Evolutionary conservation across 1,140 invertebrate species (phyloP).

Genomic region (Leptestheria dahalacensis): DNA sequence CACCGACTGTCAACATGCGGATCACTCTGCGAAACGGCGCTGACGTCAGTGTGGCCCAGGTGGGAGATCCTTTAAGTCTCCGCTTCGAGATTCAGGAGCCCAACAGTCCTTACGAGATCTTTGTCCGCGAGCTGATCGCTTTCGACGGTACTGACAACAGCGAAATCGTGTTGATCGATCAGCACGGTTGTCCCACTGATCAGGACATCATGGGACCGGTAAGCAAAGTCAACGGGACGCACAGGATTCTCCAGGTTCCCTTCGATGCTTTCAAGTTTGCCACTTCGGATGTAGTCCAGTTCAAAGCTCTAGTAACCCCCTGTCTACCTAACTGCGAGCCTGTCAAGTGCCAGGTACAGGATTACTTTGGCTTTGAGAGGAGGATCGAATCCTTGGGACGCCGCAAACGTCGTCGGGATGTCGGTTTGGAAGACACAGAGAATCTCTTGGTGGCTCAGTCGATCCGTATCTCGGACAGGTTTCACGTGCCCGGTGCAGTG

Average conservation of each 20-base stretch:
- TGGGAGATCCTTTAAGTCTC: slow-evolving; percentile 35
- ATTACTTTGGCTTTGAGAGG: slow-evolving; percentile 28
- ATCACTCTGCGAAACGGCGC: slow-evolving; percentile 33
- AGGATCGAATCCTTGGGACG: slow-evolving; percentile 30
- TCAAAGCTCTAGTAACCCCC: slow-evolving; percentile 37
- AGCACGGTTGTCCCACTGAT: slow-evolving; percentile 36
- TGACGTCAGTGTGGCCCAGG: slow-evolving; percentile 31
- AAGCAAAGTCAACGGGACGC: slow-evolving; percentile 24
- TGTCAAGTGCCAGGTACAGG: slow-evolving; percentile 30
- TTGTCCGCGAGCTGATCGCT: slow-evolving; percentile 37
- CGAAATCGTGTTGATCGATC: slow-evolving; percentile 36
- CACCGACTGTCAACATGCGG: slow-evolving; percentile 37
- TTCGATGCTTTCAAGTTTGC: slow-evolving; percentile 43
- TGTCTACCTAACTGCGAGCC: slow-evolving; percentile 36
- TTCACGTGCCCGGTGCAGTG: slow-evolving; percentile 27
- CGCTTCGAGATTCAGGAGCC: slow-evolving; percentile 34
- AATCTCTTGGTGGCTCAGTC: slow-evolving; percentile 34
- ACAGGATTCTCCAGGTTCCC: slow-evolving; percentile 30
- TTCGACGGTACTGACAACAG: slow-evolving; percentile 36
- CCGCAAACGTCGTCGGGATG: slow-evolving; percentile 19
- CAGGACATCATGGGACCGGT: slow-evolving; percentile 35
- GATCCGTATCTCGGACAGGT: slow-evolving; percentile 35
- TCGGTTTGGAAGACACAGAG: slow-evolving; percentile 20
- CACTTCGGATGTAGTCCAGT: slow-evolving; percentile 37
- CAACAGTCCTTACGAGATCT: slow-evolving; percentile 38